Conservation (phyloP, 2,888 invertebrate species). For the Torymus texanus region DNA sequence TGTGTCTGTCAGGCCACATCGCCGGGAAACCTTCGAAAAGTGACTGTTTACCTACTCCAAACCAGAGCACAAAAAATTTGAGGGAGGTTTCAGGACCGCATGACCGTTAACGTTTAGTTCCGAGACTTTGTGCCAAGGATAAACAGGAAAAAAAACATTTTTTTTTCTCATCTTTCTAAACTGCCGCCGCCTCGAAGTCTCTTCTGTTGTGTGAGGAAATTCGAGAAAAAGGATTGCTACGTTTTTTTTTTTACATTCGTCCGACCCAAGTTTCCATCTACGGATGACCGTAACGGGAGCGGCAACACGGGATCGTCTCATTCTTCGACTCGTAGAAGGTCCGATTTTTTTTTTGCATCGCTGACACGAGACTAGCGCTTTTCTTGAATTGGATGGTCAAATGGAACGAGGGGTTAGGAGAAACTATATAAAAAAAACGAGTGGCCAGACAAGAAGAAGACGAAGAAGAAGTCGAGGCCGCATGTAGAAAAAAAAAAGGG, state of each 20-base stretch:
- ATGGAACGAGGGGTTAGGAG: conserved; percentile 3
- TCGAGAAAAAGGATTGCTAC: conserved; percentile 50
- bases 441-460: background rate
- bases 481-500: conserved; percentile 29
- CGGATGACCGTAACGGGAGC: conserved; percentile 40
- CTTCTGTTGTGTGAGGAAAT: conserved; percentile 26
- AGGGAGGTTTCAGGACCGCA: conserved; percentile 45
- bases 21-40: conserved; percentile 44
- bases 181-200: background rate
- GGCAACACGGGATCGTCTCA: conserved; percentile 5
- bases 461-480: too few relatives aligned
- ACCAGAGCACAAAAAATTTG: conserved; percentile 33
- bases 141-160: conserved; percentile 51
- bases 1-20: too few relatives aligned
- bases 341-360: conserved; percentile 53
- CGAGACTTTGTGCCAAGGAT: conserved; percentile 50
- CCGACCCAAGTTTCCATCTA: background rate
- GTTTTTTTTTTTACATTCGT: conserved; percentile 50
- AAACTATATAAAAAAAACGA: conserved; percentile 39
- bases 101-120: conserved; percentile 52
- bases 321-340: conserved; percentile 32
- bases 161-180: background rate
- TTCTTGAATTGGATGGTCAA: conserved; percentile 40
- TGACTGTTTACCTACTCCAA: conserved; percentile 36
- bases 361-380: conserved; percentile 21